Evolutionary conservation across 1,140 invertebrate species (phyloP), one percentile per base, ranked within the genome.

Genomic region (Drosophila ironensis): DNA sequence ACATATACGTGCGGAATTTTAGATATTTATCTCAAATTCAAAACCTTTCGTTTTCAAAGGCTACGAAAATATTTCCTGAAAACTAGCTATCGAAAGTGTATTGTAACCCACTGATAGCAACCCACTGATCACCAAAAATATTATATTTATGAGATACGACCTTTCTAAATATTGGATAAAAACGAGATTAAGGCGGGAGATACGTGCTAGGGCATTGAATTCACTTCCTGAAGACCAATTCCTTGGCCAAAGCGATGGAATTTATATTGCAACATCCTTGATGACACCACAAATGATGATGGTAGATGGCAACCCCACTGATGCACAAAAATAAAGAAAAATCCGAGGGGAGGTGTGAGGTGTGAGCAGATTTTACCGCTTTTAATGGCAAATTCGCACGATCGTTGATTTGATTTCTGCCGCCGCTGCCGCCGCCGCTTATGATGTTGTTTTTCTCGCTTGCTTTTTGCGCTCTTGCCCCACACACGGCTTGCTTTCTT

Each of bases 331-430:
- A 56, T 16, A 25, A 20, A 37, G 9, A n/a, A 14, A n/a, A 4
- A 45, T 4, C 5, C 2, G 20, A 37, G 27, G 19, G 11, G 14
- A 8, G 9, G 8, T 9, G 46, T 9, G 24, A 8, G 33, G 59
- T 30, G 57, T 24, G n/a, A n/a, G n/a, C n/a, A 5, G 27, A 38
- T 27, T 48, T 48, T 63, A 64, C 60, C 41, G 50, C 61, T 68
- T 56, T 68, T 56, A 68, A 68, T 71, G 20, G 40, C 35, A 52
- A 71, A 71, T 61, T 72, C 68, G 56, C 56, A 72, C 68, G 68
- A 72, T 72, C 67, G 42, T 42, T 72, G 56, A 60, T 60, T 44
- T 19, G 25, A 56, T 16, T 59, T 50, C 27, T 60, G 54, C 12
- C 40, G 46, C 8, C 14, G 54, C 22, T 59, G 54, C 17, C 24